phyloP scores from a whole-genome alignment of 2,888 invertebrate genomes.

The Litoditis marina region DNA sequence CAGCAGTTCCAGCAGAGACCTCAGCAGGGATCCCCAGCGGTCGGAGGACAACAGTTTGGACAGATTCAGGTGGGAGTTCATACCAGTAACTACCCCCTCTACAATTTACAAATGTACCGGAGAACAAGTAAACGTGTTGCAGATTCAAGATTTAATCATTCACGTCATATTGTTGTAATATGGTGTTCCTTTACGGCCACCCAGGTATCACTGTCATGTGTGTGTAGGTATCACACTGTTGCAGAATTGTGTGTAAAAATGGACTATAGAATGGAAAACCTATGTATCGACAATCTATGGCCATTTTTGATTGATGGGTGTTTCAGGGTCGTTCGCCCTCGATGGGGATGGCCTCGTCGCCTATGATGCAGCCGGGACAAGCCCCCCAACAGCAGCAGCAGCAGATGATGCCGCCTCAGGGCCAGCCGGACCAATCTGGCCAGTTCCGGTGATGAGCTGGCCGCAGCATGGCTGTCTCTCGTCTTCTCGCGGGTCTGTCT shows the following conservation, averaged over 20 bases:
- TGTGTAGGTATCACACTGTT: too few species aligned
- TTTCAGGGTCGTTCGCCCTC: slow-evolving; percentile 10
- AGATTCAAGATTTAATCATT: neutral
- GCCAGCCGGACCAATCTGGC: slow-evolving; percentile 2
- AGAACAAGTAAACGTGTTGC: too few species aligned
- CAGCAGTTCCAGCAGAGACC: slow-evolving; percentile 15
- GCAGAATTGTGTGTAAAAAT: too few species aligned
- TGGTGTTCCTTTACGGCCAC: too few species aligned
- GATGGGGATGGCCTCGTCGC: neutral
- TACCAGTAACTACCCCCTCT: too few species aligned
- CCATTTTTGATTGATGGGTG: too few species aligned
- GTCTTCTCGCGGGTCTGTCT: slow-evolving; percentile 4
- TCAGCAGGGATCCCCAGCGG: slow-evolving; percentile 4
- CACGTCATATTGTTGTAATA: too few species aligned
- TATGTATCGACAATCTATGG: too few species aligned
- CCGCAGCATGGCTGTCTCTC: neutral
- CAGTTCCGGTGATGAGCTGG: slow-evolving; percentile 7
- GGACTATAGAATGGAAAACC: too few species aligned
- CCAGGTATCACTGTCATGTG: too few species aligned
- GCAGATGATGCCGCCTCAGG: slow-evolving; percentile 18
- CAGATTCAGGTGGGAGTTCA: slow-evolving; percentile 9
- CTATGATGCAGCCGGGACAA: neutral
- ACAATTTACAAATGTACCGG: too few species aligned
- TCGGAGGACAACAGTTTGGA: slow-evolving; percentile 4
- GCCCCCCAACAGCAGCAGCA: too few species aligned